These are phyloP conservation scores for Clitarchus hookeri DNA, from an alignment of 2,888 invertebrate species.

Conservation along the genomic window DNA sequence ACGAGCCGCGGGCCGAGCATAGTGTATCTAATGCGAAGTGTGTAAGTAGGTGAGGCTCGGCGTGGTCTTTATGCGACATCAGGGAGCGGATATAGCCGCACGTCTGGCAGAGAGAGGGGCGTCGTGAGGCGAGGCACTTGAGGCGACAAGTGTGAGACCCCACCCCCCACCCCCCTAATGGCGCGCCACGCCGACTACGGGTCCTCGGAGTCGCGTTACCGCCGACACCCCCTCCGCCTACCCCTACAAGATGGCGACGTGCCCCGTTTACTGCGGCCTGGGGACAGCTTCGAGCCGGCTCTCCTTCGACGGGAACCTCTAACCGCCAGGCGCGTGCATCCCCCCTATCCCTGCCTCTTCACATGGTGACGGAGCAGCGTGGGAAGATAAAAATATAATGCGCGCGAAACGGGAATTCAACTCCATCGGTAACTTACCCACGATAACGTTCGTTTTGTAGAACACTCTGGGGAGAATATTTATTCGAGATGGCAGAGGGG, in stretches of 20 bases:
- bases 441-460: not conserved
- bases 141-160: not conserved
- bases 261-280: not conserved
- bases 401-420: not conserved
- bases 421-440: not conserved
- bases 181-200: not conserved
- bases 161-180: not conserved
- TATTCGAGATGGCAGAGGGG: not conserved
- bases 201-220: constrained; percentile 10
- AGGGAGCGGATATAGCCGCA: no score
- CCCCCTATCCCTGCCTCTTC: no score
- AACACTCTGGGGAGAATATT: not conserved
- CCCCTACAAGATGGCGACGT: not conserved
- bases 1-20: no score
- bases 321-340: no score
- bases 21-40: no score
- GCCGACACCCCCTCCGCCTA: not conserved
- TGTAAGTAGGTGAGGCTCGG: no score
- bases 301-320: not conserved
- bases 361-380: not conserved
- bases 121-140: not conserved
- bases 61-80: no score
- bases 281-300: not conserved
- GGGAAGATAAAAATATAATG: not conserved
- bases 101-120: not conserved